These are phyloP conservation scores for Blomia tropicalis DNA, from an alignment of 2,888 invertebrate species.

Conservation along the genomic window DNA sequence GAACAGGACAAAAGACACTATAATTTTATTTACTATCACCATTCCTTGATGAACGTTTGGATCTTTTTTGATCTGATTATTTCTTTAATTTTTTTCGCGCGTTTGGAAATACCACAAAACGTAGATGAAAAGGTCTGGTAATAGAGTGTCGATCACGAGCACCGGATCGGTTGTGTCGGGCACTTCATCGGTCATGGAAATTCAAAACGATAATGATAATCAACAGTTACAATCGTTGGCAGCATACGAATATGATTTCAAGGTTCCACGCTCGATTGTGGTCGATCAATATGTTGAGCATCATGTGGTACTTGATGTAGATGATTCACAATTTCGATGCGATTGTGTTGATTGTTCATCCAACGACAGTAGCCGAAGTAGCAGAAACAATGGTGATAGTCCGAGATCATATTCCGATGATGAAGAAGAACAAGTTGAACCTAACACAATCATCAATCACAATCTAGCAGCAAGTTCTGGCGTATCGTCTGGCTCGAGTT, in stretches of 20 bases:
- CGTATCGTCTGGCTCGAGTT: neutral
- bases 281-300: neutral
- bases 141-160: no score
- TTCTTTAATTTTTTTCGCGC: no score
- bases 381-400: neutral
- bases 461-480: neutral
- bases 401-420: neutral
- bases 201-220: neutral
- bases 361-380: neutral
- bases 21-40: no score
- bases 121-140: no score
- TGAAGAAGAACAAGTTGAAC: neutral
- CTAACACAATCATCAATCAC: neutral
- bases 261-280: neutral
- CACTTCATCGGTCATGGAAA: neutral
- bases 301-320: neutral
- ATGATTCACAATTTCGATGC: neutral
- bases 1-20: no score
- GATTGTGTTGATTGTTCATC: neutral
- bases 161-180: no score
- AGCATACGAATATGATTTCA: neutral
- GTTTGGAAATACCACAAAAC: no score
- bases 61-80: no score
- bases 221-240: constrained; percentile 3
- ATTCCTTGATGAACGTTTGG: no score